These are phyloP conservation scores for Heliothis subflexa DNA, from an alignment of 1,140 invertebrate genomes.

Conservation along the genomic window DNA sequence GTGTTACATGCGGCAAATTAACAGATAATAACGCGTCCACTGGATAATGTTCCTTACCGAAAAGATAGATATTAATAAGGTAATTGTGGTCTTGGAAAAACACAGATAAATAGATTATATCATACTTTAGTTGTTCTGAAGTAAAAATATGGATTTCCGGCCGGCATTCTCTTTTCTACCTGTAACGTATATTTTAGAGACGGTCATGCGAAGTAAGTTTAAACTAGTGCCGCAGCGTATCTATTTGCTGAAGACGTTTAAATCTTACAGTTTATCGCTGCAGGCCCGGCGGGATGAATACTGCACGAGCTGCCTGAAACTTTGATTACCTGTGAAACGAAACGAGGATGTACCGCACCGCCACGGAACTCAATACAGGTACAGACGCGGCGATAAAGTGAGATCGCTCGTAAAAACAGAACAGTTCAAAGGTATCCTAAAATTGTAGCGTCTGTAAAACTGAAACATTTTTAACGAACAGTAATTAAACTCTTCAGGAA, in stretches of 20 bases:
- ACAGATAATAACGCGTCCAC: no score
- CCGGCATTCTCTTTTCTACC: background rate
- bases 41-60: no score
- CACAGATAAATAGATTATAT: background rate
- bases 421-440: background rate
- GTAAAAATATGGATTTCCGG: background rate
- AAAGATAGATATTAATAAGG: no score
- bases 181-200: background rate
- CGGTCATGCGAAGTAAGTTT: background rate
- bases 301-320: constrained; percentile 10
- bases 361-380: background rate
- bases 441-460: background rate
- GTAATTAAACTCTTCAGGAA: background rate
- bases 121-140: background rate
- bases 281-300: background rate
- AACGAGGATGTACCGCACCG: background rate
- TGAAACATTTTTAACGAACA: constrained; percentile 7
- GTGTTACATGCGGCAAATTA: no score
- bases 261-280: constrained; percentile 18
- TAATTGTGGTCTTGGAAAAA: background rate
- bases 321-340: background rate
- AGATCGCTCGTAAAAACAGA: constrained; percentile 3
- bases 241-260: constrained; percentile 3
- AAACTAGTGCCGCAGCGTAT: background rate
- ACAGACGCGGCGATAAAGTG: background rate